Conservation (phyloP, 2,113 vertebrate species). For the Salvelinus alpinus region DNA sequence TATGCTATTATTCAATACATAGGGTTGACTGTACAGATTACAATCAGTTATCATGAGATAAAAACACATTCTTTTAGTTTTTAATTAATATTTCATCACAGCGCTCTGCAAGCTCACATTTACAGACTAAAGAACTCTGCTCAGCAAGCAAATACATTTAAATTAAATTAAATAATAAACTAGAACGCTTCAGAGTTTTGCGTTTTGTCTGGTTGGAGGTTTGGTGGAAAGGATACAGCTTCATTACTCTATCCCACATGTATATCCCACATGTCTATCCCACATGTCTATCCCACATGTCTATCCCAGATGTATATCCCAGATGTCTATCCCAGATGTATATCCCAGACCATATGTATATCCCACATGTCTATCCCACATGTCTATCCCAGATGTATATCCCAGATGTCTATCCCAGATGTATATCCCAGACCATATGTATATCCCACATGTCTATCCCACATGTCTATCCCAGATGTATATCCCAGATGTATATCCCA, state of each 20-base stretch:
- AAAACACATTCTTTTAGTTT: conserved; percentile 92
- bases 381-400: too few relatives aligned
- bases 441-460: too few relatives aligned
- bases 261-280: conserved; percentile 70
- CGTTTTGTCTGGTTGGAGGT: conserved; percentile 52
- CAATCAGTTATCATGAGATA: conserved; percentile 89
- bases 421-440: too few relatives aligned
- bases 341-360: too few relatives aligned
- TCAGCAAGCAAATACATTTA: conserved; percentile 97
- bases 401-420: too few relatives aligned
- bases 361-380: too few relatives aligned
- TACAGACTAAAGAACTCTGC: conserved; percentile 99
- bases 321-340: too few relatives aligned
- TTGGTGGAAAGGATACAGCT: conserved; percentile 65
- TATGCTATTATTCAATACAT: conserved; percentile 87
- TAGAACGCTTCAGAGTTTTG: conserved; percentile 33
- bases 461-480: too few relatives aligned
- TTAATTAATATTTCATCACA: conserved; percentile 85
- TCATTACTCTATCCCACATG: conserved; percentile 65
- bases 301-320: too few relatives aligned
- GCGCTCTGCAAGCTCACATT: conserved; percentile 99
- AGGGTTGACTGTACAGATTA: conserved; percentile 92
- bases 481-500: too few relatives aligned
- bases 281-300: too few relatives aligned
- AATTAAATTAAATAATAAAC: conserved; percentile 63